Evolutionary conservation across 2,888 invertebrate species (phyloP).

Genomic region (Drosophila yooni): DNA sequence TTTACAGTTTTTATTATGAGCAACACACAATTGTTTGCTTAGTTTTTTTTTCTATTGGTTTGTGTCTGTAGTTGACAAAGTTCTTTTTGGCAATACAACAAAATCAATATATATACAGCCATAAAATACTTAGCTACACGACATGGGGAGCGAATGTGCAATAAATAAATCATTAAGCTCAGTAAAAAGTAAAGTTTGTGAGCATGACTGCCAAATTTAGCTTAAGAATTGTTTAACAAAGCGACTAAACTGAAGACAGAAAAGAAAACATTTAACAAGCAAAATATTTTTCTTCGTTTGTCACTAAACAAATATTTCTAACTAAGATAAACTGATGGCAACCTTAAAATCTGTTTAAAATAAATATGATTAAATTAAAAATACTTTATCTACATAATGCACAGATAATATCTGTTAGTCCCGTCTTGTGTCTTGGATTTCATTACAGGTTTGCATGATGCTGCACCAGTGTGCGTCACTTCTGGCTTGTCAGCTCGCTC

Average conservation of each 20-base stretch:
- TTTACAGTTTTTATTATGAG: constrained; percentile 41
- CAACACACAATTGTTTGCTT: constrained; percentile 7
- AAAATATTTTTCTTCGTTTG: too few species aligned
- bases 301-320: neutral
- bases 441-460: neutral
- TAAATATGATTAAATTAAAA: neutral
- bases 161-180: constrained; percentile 63
- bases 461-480: constrained; percentile 3
- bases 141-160: constrained; percentile 41
- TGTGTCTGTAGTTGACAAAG: constrained; percentile 35
- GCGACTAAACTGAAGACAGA: neutral
- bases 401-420: neutral
- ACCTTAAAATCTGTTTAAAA: neutral
- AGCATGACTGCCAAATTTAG: neutral
- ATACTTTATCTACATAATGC: too few species aligned
- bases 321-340: neutral
- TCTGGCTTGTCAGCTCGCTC: constrained; percentile 6
- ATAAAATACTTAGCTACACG: constrained; percentile 55
- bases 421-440: neutral
- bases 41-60: neutral
- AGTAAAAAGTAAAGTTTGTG: constrained; percentile 3
- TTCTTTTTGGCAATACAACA: constrained; percentile 4
- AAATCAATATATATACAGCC: constrained; percentile 48
- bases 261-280: neutral
- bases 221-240: neutral